Base-by-base conservation (phyloP, 2,888 invertebrate genomes). In the Apamea sordens region DNA sequence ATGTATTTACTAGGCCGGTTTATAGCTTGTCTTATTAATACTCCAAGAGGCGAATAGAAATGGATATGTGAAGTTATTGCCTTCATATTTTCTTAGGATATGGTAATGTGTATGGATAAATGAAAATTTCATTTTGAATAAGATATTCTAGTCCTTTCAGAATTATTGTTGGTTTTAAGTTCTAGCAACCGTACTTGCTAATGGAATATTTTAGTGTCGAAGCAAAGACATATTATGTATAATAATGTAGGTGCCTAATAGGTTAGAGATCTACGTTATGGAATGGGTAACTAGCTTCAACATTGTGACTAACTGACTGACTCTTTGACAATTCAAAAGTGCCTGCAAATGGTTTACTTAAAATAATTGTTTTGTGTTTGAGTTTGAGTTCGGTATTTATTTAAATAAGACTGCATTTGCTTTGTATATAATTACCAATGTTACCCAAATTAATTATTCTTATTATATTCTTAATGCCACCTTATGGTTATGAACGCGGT, bases 81-180 rank as follows among this genome's bases (percentile, higher is more conserved):
- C 44, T 77, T 80, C 89, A 78, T 92, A 91, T 92, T 92, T 91
- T 92, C 89, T 92, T 92, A 92, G 92, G 92, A 91, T 88, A 88
- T 85, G 85, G 78, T 89, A 88, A 89, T 89, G 82, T 83, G 83
- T 82, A 73, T 76, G 84, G 71, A 83, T 82, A 83, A 77, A 84
- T 80, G 79, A 83, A 86, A 81, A 81, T 84, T 84, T 89, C 90
- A 81, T 81, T 87, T 89, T 77, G 86, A 85, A 86, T 89, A 82
- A 80, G 73, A 80, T 84, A 87, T 88, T 80, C 71, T 67, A 74
- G 73, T 77, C 76, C 71, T 76, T 83, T 82, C 76, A 70, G 69
- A 88, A 76, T 85, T 80, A 83, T 83, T 79, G 73, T 81, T 79
- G 64, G 69, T 77, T 79, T 65, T 73, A 71, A 80, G 68, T 32